Evolutionary conservation across 2,888 invertebrate genomes (phyloP).

Genomic region (Halictus quadricinctus): DNA sequence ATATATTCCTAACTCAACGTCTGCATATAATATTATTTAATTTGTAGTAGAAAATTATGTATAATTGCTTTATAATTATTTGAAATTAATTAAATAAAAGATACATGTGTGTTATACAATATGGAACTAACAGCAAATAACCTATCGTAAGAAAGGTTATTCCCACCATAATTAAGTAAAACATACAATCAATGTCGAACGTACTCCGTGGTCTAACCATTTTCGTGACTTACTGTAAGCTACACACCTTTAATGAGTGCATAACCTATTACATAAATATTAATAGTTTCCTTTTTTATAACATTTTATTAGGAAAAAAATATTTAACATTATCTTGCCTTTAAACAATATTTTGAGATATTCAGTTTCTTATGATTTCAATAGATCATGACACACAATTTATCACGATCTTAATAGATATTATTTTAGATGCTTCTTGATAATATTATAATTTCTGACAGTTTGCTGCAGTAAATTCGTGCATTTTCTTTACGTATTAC

Average conservation of each 20-base stretch:
- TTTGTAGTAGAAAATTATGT: not conserved
- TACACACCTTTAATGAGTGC: not conserved
- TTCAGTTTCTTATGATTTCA: not conserved
- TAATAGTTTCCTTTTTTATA: not conserved
- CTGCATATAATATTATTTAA: not conserved
- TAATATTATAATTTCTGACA: too few species aligned
- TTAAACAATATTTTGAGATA: not conserved
- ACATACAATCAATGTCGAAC: not conserved
- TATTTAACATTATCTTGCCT: not conserved
- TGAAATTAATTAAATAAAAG: not conserved
- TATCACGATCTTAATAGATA: too few species aligned
- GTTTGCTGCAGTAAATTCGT: too few species aligned
- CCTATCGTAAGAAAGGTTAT: not conserved
- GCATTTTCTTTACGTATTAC: too few species aligned
- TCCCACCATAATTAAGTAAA: not conserved
- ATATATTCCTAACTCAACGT: too few species aligned
- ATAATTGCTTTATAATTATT: not conserved
- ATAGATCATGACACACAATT: too few species aligned
- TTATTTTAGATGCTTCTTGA: too few species aligned
- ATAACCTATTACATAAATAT: not conserved
- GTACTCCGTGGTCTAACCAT: not conserved
- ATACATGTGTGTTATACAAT: not conserved
- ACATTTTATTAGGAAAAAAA: not conserved
- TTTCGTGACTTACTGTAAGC: slow-evolving; percentile 1
- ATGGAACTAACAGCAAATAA: not conserved